Percentiles rank a stretch among this genome's conserved stretches.
These are phyloP conservation scores for Emmelina monodactyla DNA, from an alignment of 2,888 invertebrate species.

Conservation along the genomic window DNA sequence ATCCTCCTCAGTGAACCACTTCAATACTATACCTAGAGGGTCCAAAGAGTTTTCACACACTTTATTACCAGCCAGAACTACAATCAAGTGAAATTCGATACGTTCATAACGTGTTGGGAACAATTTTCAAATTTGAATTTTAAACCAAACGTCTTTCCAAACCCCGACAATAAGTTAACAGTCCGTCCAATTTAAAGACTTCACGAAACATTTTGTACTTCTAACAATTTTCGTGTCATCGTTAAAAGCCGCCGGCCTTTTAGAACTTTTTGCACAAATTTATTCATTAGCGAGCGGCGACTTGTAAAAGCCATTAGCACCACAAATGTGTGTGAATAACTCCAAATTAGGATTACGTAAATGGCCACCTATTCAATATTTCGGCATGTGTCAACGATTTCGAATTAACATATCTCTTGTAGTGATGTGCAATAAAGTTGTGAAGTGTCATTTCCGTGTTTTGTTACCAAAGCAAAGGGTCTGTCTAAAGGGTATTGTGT, in stretches of 20 bases:
- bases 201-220: no score
- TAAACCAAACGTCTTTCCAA: no score
- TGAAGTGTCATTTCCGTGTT: not conserved
- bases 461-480: no score
- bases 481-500: no score
- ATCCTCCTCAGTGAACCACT: conserved; percentile 15
- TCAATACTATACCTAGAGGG: no score
- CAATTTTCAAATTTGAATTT: no score
- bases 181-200: no score
- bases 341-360: conserved; percentile 5
- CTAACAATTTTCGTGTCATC: conserved; percentile 35
- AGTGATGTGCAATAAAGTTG: not conserved
- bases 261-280: conserved; percentile 28
- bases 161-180: no score
- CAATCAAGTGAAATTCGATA: no score
- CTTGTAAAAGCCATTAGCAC: conserved; percentile 30
- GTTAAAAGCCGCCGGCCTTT: conserved; percentile 27
- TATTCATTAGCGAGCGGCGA: conserved; percentile 39
- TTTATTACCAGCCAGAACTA: no score
- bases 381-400: not conserved
- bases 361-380: not conserved
- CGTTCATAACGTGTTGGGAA: no score
- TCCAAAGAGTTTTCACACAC: not conserved
- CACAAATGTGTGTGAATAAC: conserved; percentile 6
- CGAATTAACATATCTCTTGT: not conserved